Base-by-base conservation (phyloP, 2,888 invertebrate species). In the Melieria crassipennis region DNA sequence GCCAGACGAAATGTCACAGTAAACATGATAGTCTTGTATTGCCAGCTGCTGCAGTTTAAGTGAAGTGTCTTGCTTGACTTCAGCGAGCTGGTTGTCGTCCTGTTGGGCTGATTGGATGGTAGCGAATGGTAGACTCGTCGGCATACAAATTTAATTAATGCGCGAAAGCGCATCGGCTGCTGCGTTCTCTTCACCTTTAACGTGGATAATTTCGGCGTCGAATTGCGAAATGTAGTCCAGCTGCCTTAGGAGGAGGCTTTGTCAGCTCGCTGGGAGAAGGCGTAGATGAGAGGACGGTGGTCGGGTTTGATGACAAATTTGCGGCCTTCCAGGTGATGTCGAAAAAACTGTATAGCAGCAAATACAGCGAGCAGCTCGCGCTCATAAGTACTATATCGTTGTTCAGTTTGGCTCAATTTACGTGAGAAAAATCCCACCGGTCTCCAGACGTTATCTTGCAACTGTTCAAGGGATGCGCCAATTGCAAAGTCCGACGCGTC, bases 71-170 rank as follows among this genome's bases (percentile, higher is more conserved):
- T 57, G 45, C 42, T 48, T 46, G 58, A 47, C 10, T 13, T 47
- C 7, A 13, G n/a, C 47, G 13, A 43, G 45, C 48, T 57, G 47
- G 13, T 68, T 52, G 11, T 43, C 45, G n/a, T 13, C 16, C 79
- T 3, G 79, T 79, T 65, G 45, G 13, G 48, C 61, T 13, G 46
- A 16, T 30, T 62, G 42, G 11, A 42, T 58, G 30, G 30, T 30
- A 30, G 30, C 30, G 30, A 30, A 30, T 30, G 30, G 30, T 30
- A 30, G 30, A 30, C 30, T 43, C 43, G 30, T 58, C 30, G 4
- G 58, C 58, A 42, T 43, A 10, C 30, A 58, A 58, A 58, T 42
- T 11, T 10, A 4, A 11, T 16, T 55, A 16, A 55, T 55, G 13
- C 55, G n/a, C 13, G 55, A 55, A 16, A 6, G 55, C 7, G 55